Evolutionary conservation across 1,140 invertebrate genomes (phyloP).

Genomic region (Drosophila nannoptera): DNA sequence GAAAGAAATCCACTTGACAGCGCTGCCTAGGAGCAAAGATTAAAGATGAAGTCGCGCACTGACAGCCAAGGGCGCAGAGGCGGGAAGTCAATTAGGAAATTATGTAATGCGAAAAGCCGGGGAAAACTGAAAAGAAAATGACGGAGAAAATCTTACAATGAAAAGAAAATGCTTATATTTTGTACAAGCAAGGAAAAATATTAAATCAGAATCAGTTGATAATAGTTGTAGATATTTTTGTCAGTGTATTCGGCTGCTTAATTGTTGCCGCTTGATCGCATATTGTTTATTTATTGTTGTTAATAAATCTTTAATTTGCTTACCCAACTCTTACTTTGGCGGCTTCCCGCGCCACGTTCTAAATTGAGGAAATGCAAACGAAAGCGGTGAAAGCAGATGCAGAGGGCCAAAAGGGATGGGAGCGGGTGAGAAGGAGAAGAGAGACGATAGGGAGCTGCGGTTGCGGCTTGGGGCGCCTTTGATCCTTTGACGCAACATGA

Average conservation of each 20-base stretch:
- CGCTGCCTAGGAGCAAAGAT: conserved; percentile 39
- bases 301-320: conserved; percentile 75
- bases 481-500: conserved; percentile 75
- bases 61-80: conserved; percentile 44
- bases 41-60: conserved; percentile 44
- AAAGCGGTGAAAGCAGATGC: conserved; percentile 58
- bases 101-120: conserved; percentile 48
- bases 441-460: conserved; percentile 30
- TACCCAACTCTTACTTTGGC: conserved; percentile 64
- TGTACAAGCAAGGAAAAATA: too few species aligned
- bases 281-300: conserved; percentile 73
- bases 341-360: conserved; percentile 43
- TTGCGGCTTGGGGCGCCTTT: conserved; percentile 60
- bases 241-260: neutral
- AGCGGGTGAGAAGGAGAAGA: conserved; percentile 15
- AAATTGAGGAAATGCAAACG: conserved; percentile 69
- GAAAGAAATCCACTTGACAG: conserved; percentile 58
- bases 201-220: too few species aligned
- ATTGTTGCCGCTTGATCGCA: conserved; percentile 29
- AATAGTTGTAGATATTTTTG: neutral
- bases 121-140: conserved; percentile 24
- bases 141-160: neutral
- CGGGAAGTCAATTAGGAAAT: conserved; percentile 36
- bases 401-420: conserved; percentile 2
- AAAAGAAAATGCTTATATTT: too few species aligned